These are phyloP conservation scores for Calyptommatus sinebrachiatus DNA, from an alignment of 2,113 vertebrate species.

Conservation along the genomic window DNA sequence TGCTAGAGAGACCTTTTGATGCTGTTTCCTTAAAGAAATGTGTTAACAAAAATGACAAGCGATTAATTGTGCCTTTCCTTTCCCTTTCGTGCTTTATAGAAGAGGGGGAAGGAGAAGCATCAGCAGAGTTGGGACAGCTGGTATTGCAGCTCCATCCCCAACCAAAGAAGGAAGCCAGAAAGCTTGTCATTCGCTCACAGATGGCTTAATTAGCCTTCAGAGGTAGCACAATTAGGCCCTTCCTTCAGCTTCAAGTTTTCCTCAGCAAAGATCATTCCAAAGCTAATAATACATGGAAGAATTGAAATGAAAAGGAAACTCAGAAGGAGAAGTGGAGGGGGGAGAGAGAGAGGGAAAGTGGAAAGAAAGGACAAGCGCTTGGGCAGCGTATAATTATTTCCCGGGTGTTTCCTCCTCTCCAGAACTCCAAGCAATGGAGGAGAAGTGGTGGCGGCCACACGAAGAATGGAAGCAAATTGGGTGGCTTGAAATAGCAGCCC, in stretches of 20 bases:
- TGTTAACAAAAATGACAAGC: conserved; percentile 41
- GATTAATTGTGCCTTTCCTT: conserved; percentile 18
- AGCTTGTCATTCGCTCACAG: conserved; percentile 64
- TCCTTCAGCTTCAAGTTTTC: conserved; percentile 67
- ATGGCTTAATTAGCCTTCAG: conserved; percentile 71
- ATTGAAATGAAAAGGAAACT: conserved; percentile 57
- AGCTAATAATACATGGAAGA: conserved; percentile 65
- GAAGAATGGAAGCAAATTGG: conserved; percentile 69
- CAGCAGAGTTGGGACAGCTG: conserved; percentile 45
- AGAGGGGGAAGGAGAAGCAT: background rate
- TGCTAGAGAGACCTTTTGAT: conserved; percentile 35
- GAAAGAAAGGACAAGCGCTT: conserved; percentile 58
- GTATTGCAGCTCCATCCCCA: conserved; percentile 59
- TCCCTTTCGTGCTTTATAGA: background rate
- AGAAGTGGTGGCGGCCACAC: conserved; percentile 64
- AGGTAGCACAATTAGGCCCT: conserved; percentile 66
- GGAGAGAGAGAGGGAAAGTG: conserved; percentile 44
- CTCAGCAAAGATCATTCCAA: conserved; percentile 67
- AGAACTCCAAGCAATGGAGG: conserved; percentile 64
- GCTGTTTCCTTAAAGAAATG: conserved; percentile 40
- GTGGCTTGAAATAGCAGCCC: conserved; percentile 66
- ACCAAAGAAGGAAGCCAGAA: conserved; percentile 61
- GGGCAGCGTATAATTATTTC: conserved; percentile 64
- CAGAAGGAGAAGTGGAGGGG: conserved; percentile 35
- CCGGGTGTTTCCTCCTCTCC: conserved; percentile 59